Percentiles rank a stretch among this genome's conserved stretches.
Conservation (phyloP, 1,140 invertebrate genomes). For the Eciton burchellii region DNA sequence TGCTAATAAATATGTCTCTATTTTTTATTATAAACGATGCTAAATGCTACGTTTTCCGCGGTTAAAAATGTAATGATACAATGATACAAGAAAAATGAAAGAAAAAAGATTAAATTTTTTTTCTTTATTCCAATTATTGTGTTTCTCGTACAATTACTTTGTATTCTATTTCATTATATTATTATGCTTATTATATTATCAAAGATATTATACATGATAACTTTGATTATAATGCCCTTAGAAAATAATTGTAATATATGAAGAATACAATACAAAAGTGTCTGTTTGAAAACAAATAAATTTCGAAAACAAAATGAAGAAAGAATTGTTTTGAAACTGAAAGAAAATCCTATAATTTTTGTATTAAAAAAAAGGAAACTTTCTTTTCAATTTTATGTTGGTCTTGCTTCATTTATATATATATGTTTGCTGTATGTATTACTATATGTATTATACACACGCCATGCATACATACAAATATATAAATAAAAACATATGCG, state of each 20-base stretch:
- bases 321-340: neutral
- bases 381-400: neutral
- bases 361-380: neutral
- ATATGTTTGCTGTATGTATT: conserved; percentile 16
- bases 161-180: neutral
- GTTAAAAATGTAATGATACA: neutral
- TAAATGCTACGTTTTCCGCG: neutral
- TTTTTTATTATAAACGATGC: neutral
- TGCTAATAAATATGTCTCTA: neutral
- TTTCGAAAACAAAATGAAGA: conserved; percentile 1
- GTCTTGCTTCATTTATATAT: conserved; percentile 4
- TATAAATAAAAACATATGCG: too few relatives aligned
- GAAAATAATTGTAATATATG: neutral
- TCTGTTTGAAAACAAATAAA: neutral
- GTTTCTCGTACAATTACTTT: neutral
- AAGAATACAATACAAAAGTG: neutral
- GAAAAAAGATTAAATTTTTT: neutral
- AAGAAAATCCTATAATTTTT: conserved; percentile 20
- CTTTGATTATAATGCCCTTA: neutral
- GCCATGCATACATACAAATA: neutral
- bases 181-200: neutral
- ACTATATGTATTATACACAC: neutral
- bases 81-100: neutral
- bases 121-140: neutral
- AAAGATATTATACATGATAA: neutral